Evolutionary conservation across 2,888 invertebrate species (phyloP), one percentile per base, ranked within the genome.

Genomic region (Troides helena): DNA sequence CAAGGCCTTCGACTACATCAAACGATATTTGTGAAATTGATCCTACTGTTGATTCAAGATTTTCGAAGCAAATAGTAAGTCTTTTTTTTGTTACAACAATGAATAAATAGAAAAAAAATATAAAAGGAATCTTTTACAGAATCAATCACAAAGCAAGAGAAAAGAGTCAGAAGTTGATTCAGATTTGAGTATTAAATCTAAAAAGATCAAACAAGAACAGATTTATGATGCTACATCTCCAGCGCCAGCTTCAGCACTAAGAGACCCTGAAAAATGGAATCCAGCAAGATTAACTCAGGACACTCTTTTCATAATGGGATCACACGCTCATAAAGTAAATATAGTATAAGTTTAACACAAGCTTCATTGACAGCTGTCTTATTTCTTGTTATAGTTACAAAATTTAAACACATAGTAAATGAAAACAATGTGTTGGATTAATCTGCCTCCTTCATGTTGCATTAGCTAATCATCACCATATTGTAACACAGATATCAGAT

Each of bases 231-330:
- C 81, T 2, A 85, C 88, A 1, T 90, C 90, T 0, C 90, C 90
- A 0, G 72, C 87, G 4, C 85, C 87, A 0, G 85, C 92, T 36
- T 93, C 94, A 23, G 86, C 93, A n/a, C 75, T 94, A 4, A 93
- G 94, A 75, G 94, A 94, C 60, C 90, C 91, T 0, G 94, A 95
- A 60, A 95, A 96, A 86, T 97, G 96, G 96, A 95, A 96, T 80
- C 95, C 96, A 0, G 94, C 94, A 0, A 89, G 96, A 75, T 92
- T 97, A 43, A 94, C 92, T n/a, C 89, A 94, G 66, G 95, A 95
- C n/a, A 96, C 96, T 0, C 81, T 95, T 63, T 97, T 97, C 83
- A 96, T 97, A 63, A 96, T 97, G 96, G 96, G 96, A 39, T 95
- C 96, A 71, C 95, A 95, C 84, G 95, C 95, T 58, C 95, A 95